Conservation (phyloP, 2,888 invertebrate species). For the Aphodius granarius region DNA sequence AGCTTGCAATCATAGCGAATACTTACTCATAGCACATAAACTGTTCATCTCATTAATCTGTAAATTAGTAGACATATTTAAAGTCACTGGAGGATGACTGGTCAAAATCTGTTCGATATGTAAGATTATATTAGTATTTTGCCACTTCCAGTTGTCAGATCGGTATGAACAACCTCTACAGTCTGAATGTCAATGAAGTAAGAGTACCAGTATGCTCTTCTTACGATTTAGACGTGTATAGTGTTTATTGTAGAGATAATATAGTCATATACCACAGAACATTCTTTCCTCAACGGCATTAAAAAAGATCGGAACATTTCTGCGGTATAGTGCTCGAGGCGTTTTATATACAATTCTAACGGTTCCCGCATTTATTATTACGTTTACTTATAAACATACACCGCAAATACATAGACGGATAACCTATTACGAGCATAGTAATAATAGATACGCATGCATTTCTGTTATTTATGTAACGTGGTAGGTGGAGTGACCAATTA, state of each 20-base stretch:
- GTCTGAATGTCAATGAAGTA: too few species aligned
- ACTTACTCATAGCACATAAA: too few species aligned
- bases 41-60: too few species aligned
- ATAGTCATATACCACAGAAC: not conserved
- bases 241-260: not conserved
- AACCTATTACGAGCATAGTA: not conserved
- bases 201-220: too few species aligned
- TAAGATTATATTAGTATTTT: too few species aligned
- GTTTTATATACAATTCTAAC: not conserved
- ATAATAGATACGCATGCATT: not conserved
- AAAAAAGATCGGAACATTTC: not conserved
- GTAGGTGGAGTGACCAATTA: not conserved
- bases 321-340: not conserved
- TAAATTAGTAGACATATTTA: too few species aligned
- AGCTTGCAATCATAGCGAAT: too few species aligned
- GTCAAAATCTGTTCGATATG: too few species aligned
- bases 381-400: not conserved
- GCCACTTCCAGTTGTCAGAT: too few species aligned
- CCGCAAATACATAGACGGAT: not conserved
- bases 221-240: too few species aligned
- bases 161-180: too few species aligned
- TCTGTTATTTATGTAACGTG: not conserved
- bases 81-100: too few species aligned
- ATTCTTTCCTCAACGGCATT: not conserved
- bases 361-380: not conserved